These are phyloP conservation scores for Plutella xylostella DNA, from an alignment of 2,888 invertebrate species.

Conservation along the genomic window DNA sequence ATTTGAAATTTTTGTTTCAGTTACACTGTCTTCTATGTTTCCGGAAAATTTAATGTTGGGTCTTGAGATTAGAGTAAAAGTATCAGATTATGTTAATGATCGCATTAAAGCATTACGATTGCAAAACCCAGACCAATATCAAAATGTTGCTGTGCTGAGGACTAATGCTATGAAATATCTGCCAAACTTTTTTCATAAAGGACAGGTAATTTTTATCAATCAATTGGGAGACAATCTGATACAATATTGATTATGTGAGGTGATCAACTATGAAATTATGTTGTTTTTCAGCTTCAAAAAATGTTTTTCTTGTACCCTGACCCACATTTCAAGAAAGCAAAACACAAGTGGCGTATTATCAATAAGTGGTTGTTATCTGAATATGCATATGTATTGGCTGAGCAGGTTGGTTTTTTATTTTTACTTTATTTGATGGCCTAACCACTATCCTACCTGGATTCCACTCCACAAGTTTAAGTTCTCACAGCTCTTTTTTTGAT, in stretches of 20 bases:
- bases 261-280: slow-evolving; percentile 3
- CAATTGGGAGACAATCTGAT: too few relatives aligned
- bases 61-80: slow-evolving; percentile 98
- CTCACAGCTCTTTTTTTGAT: neutral
- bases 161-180: slow-evolving; percentile 99
- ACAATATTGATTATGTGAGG: too few relatives aligned
- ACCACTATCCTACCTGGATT: too few relatives aligned
- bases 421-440: too few relatives aligned
- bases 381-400: slow-evolving; percentile 93
- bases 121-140: slow-evolving; percentile 80
- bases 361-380: slow-evolving; percentile 93
- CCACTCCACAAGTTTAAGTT: neutral
- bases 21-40: slow-evolving; percentile 91
- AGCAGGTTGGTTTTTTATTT: slow-evolving; percentile 70
- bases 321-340: slow-evolving; percentile 98
- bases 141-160: slow-evolving; percentile 94
- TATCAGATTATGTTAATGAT: slow-evolving; percentile 97
- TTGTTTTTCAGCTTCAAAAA: slow-evolving; percentile 81
- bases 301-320: slow-evolving; percentile 99
- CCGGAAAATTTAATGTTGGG: slow-evolving; percentile 91
- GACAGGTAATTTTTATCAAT: slow-evolving; percentile 73
- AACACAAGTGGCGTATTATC: slow-evolving; percentile 99
- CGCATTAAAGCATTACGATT: slow-evolving; percentile 88
- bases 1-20: too few relatives aligned
- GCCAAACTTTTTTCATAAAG: slow-evolving; percentile 96